phyloP scores from a whole-genome alignment of 2,797 vertebrate genomes.

The Channa striata region DNA sequence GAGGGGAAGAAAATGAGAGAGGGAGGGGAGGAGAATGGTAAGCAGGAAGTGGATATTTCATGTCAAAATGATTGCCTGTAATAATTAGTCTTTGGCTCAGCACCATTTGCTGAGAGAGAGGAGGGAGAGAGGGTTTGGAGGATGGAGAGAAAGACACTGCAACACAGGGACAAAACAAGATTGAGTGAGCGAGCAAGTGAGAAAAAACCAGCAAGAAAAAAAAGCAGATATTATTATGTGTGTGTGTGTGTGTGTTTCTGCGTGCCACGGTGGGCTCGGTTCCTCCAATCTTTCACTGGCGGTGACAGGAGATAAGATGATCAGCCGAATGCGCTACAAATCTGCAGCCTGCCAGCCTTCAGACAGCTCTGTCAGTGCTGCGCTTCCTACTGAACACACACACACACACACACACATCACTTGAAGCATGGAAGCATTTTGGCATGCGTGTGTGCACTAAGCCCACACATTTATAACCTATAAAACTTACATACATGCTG shows the following conservation, averaged over 20 bases:
- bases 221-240: constrained; percentile 26
- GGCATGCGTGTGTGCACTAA: constrained; percentile 25
- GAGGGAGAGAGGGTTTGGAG: constrained; percentile 44
- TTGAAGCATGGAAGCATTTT: constrained; percentile 30
- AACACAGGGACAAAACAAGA: constrained; percentile 49
- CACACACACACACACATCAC: constrained; percentile 9
- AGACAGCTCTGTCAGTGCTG: constrained; percentile 77
- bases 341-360: constrained; percentile 76
- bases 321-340: constrained; percentile 80
- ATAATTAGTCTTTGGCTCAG: constrained; percentile 80
- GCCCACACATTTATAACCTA: constrained; percentile 9
- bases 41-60: constrained; percentile 73
- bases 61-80: constrained; percentile 79
- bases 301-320: constrained; percentile 85
- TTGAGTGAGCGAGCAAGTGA: constrained; percentile 43
- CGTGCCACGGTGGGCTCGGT: constrained; percentile 44
- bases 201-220: constrained; percentile 14
- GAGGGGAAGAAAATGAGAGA: constrained; percentile 41
- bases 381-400: constrained; percentile 47
- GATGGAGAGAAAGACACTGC: constrained; percentile 34
- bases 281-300: constrained; percentile 75
- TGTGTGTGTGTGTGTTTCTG: constrained; percentile 14
- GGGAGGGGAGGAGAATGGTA: constrained; percentile 48
- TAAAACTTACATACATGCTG: not conserved
- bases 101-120: constrained; percentile 65